Base-by-base conservation (phyloP, 2,797 vertebrate species). In the Glyptemys insculpta region DNA sequence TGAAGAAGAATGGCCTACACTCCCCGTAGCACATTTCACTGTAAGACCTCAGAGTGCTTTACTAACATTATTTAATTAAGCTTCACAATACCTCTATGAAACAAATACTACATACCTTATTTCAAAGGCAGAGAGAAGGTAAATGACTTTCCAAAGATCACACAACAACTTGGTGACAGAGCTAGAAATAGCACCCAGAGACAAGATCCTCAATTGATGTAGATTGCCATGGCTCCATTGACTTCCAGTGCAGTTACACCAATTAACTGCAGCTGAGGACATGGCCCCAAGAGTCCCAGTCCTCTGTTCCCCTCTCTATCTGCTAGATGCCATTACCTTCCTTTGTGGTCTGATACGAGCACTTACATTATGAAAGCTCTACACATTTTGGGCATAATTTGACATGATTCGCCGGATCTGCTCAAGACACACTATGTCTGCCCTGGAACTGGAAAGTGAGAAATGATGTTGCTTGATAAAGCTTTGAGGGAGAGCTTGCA, bases 51-150 rank as follows among this genome's bases (percentile, higher is more conserved):
- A n/a, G 41, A 83, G 87, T n/a, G 85, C 37, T 72, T 91, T 95
- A 53, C 47, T 92, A 90, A 81, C 2, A 90, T 86, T 83, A 83
- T 3, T 89, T 90, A 93, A 86, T 86, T 86, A 89, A 91, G 25
- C 90, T 93, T 88, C 59, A 81, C 16, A 85, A 41, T 25, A 89
- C 37, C 78, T 83, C 41, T 92, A 16, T 88, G 85, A 94, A 93
- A 94, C 85, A 86, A 86, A 89, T 91, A 53, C 47, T 86, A 44
- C 84, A 19, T 23, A 72, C 12, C 57, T 34, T 79, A 29, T 72
- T 74, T 49, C 41, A 83, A 86, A 91, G 59, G 50, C 89, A 90
- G 44, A 86, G 34, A 80, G 50, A 85, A 44, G 59, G 14, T 85
- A 90, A 80, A 95, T 19, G 21, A 50, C 65, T 91, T 54, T 83